A percentile compares a stretch with the other conserved stretches of the same genome.
These are phyloP conservation scores for Lottia gigantea DNA, from an alignment of 2,888 invertebrate species.

Conservation along the genomic window DNA sequence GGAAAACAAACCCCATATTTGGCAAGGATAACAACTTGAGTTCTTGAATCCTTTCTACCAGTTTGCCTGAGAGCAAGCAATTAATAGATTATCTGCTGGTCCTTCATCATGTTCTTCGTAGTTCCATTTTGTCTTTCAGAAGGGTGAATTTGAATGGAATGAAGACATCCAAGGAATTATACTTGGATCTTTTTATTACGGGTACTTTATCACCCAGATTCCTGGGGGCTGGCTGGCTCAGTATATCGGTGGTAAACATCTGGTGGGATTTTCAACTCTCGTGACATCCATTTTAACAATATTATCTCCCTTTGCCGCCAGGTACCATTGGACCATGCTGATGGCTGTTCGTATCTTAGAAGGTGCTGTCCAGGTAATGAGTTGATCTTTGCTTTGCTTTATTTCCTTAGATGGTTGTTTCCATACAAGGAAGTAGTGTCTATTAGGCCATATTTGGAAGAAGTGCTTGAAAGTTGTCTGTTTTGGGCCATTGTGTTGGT, in stretches of 20 bases:
- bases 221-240: constrained; percentile 74
- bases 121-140: constrained; percentile 18
- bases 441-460: too few species aligned
- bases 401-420: too few species aligned
- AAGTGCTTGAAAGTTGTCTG: too few species aligned
- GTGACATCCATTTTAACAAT: constrained; percentile 84
- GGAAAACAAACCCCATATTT: too few species aligned
- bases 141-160: constrained; percentile 42
- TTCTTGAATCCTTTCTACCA: too few species aligned
- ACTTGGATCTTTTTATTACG: constrained; percentile 56
- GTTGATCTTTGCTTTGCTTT: too few species aligned
- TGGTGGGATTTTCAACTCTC: constrained; percentile 82
- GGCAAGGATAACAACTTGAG: too few species aligned
- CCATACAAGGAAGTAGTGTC: too few species aligned
- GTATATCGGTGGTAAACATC: constrained; percentile 85
- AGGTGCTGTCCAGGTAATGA: constrained; percentile 80
- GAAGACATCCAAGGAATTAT: constrained; percentile 46
- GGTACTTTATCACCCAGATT: constrained; percentile 52
- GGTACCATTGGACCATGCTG: constrained; percentile 77
- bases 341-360: constrained; percentile 80
- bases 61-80: too few species aligned
- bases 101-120: too few species aligned
- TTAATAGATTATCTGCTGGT: background rate
- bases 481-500: too few species aligned
- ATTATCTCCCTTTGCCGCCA: constrained; percentile 80